A percentile compares a stretch with the other conserved stretches of the same genome.
These are phyloP conservation scores for Monochamus alternatus DNA, from an alignment of 2,888 invertebrate species.

Conservation along the genomic window DNA sequence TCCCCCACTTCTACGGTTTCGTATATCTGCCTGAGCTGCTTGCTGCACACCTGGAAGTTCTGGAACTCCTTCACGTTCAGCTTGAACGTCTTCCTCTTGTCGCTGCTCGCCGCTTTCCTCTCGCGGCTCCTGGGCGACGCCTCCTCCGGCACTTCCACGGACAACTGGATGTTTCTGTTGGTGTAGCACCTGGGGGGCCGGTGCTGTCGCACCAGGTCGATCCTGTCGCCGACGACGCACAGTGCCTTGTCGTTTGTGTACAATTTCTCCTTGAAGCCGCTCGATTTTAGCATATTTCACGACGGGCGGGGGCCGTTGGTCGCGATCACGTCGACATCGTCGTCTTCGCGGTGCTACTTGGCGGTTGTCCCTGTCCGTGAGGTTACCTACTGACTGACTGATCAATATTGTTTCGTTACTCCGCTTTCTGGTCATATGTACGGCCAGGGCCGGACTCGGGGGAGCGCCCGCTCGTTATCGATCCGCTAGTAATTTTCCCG, in stretches of 20 bases:
- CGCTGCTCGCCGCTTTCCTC: constrained; percentile 8
- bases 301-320: constrained; percentile 13
- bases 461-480: constrained; percentile 1
- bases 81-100: constrained; percentile 41
- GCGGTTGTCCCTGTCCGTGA: constrained; percentile 26
- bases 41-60: constrained; percentile 57
- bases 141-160: constrained; percentile 33
- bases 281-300: constrained; percentile 53
- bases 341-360: constrained; percentile 19
- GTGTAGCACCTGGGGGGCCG: constrained; percentile 40
- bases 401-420: constrained; percentile 53
- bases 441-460: constrained; percentile 42
- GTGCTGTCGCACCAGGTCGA: constrained; percentile 41
- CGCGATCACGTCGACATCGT: constrained; percentile 46
- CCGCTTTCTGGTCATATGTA: constrained; percentile 45
- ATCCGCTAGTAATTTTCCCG: background rate
- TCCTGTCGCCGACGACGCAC: constrained; percentile 54
- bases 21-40: constrained; percentile 71
- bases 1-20: constrained; percentile 76
- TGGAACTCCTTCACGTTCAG: constrained; percentile 65
- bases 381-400: constrained; percentile 47
- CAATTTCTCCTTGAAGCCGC: constrained; percentile 53
- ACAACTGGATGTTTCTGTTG: constrained; percentile 46
- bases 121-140: constrained; percentile 8
- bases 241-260: constrained; percentile 58